A percentile compares a stretch with the other conserved stretches of the same genome.
These are phyloP conservation scores for Echinops telfairi DNA, from an alignment of 2,113 vertebrate species.

Conservation along the genomic window DNA sequence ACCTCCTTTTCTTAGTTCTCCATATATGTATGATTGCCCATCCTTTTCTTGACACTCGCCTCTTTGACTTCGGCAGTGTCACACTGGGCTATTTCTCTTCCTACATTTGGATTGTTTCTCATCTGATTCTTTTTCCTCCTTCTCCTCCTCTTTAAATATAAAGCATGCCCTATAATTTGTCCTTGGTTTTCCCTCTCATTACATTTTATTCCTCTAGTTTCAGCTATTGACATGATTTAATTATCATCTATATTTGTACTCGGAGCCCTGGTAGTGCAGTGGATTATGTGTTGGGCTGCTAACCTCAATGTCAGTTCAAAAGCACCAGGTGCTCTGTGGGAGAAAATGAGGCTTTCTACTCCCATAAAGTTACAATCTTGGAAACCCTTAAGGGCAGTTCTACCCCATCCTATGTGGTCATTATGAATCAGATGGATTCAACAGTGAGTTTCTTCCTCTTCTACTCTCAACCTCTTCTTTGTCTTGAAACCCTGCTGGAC, in stretches of 20 bases:
- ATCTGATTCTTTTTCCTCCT: neutral
- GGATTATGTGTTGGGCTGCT: too few relatives aligned
- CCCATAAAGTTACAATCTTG: too few relatives aligned
- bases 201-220: neutral
- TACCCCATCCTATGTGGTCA: too few relatives aligned
- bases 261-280: too few relatives aligned
- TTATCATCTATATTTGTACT: neutral
- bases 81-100: constrained; percentile 1
- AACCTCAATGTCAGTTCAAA: too few relatives aligned
- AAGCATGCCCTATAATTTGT: neutral
- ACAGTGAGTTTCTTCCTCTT: neutral
- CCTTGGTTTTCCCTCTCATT: neutral
- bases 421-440: too few relatives aligned
- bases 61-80: neutral
- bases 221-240: neutral
- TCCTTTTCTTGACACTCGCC: neutral
- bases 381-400: too few relatives aligned
- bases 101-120: neutral
- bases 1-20: constrained; percentile 6
- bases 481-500: neutral
- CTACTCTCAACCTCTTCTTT: neutral
- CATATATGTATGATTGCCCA: neutral
- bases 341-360: too few relatives aligned
- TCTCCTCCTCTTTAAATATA: constrained; percentile 8
- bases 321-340: too few relatives aligned